Percentiles rank a stretch among this genome's conserved stretches.
These are phyloP conservation scores for Trichonephila inaurata DNA, from an alignment of 1,140 invertebrate species.

Conservation along the genomic window DNA sequence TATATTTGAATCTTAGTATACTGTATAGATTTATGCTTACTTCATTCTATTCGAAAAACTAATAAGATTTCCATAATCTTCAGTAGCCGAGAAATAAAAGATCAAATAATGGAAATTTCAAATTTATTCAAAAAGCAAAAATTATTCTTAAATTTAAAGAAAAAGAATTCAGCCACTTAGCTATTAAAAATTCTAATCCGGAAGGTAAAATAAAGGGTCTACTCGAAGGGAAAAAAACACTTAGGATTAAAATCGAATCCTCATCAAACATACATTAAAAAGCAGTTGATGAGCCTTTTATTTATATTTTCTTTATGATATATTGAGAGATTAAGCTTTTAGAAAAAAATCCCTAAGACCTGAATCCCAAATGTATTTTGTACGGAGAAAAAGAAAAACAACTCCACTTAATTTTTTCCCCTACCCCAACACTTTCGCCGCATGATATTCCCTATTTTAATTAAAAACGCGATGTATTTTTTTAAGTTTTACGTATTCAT, in stretches of 20 bases:
- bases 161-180: too few species aligned
- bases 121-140: too few species aligned
- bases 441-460: conserved; percentile 28
- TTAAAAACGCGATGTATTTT: not conserved
- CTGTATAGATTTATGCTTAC: too few species aligned
- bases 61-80: too few species aligned
- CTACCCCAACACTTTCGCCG: conserved; percentile 11
- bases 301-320: not conserved
- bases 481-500: conserved; percentile 33
- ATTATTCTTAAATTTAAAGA: too few species aligned
- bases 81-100: too few species aligned
- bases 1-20: too few species aligned
- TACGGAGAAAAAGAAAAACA: not conserved
- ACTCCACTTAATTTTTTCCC: conserved; percentile 11
- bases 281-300: conserved; percentile 22
- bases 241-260: not conserved
- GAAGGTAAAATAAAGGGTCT: not conserved
- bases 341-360: not conserved
- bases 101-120: too few species aligned
- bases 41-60: too few species aligned
- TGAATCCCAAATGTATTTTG: not conserved
- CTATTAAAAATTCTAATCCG: not conserved
- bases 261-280: conserved; percentile 6
- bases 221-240: not conserved
- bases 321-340: not conserved